Percentiles rank a stretch among this genome's conserved stretches.
Conservation (phyloP, 2,888 invertebrate genomes). For the Rhagonycha lutea region DNA sequence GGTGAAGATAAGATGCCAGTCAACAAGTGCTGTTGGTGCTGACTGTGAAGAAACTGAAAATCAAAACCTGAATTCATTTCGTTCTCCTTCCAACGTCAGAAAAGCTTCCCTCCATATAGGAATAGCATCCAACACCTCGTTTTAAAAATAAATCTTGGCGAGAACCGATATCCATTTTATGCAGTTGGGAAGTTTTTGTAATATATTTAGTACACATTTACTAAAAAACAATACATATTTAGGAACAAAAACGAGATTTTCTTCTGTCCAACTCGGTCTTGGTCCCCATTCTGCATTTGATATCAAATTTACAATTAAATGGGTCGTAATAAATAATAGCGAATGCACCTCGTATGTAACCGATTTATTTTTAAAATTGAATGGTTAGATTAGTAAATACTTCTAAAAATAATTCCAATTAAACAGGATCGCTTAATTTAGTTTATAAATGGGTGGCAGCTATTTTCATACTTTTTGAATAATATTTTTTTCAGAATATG, state of each 20-base stretch:
- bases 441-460: neutral
- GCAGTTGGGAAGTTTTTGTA: slow-evolving; percentile 16
- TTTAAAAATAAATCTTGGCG: slow-evolving; percentile 37
- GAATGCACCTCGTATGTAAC: neutral
- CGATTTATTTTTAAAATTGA: neutral
- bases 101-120: slow-evolving; percentile 33
- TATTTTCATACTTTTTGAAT: neutral
- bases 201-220: neutral
- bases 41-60: slow-evolving; percentile 63
- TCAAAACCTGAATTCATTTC: slow-evolving; percentile 58
- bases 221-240: neutral
- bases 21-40: slow-evolving; percentile 60
- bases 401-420: neutral
- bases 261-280: neutral
- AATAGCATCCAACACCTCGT: slow-evolving; percentile 32
- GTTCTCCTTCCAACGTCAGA: slow-evolving; percentile 26
- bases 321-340: neutral
- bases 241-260: neutral
- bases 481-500: neutral
- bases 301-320: neutral
- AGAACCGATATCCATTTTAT: slow-evolving; percentile 33
- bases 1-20: slow-evolving; percentile 56
- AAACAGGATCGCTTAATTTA: neutral
- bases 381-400: neutral
- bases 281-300: neutral